Conservation (phyloP, 2,888 invertebrate species). For the Baronia brevicornis region DNA sequence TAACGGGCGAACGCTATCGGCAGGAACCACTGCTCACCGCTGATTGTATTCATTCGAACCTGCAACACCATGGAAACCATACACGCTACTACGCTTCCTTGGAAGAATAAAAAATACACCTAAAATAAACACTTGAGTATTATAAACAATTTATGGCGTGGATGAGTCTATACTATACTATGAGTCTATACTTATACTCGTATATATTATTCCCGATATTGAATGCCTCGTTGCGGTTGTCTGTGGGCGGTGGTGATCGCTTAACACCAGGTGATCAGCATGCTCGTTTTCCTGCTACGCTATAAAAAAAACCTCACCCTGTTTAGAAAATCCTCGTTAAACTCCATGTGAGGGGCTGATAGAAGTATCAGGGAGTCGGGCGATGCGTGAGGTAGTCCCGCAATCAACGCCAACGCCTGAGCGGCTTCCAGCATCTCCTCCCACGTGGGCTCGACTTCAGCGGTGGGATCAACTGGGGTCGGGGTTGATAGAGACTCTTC, state of each 20-base stretch:
- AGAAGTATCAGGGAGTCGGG: conserved; percentile 84
- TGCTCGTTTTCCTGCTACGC: too few relatives aligned
- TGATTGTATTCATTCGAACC: conserved; percentile 96
- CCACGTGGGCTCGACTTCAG: conserved; percentile 78
- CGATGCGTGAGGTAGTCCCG: conserved; percentile 81
- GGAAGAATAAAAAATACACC: not conserved
- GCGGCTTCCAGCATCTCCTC: conserved; percentile 79
- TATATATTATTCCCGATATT: too few relatives aligned
- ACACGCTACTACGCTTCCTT: not conserved
- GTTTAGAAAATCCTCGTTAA: conserved; percentile 91
- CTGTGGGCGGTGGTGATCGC: too few relatives aligned
- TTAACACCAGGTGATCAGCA: not conserved
- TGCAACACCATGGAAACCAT: too few relatives aligned
- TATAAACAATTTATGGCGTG: too few relatives aligned
- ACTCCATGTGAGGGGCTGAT: conserved; percentile 79
- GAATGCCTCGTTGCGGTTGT: too few relatives aligned
- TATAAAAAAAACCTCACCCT: too few relatives aligned
- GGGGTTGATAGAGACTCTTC: conserved; percentile 11
- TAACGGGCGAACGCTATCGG: conserved; percentile 95
- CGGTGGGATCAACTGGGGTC: conserved; percentile 9
- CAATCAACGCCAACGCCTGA: conserved; percentile 78
- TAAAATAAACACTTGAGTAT: too few relatives aligned
- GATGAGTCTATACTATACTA: too few relatives aligned
- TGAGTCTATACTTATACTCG: too few relatives aligned
- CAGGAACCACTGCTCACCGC: conserved; percentile 90